Percentiles rank a stretch among this genome's conserved stretches.
Evolutionary conservation across 2,888 invertebrate genomes (phyloP).

Genomic region (Odontothrips loti): DNA sequence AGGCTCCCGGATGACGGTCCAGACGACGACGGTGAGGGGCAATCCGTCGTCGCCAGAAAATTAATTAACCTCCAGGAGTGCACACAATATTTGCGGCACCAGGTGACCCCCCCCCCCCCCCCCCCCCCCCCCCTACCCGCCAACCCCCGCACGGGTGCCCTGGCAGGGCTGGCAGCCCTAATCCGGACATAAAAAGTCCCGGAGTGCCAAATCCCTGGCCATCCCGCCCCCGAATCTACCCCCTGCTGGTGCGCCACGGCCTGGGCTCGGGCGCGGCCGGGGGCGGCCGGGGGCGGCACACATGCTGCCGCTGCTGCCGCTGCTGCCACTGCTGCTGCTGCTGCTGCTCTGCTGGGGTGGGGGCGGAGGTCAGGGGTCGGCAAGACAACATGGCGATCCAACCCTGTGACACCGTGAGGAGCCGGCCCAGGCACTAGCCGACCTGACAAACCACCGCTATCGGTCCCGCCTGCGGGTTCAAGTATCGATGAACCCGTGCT

Average conservation of each 20-base stretch:
- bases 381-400: no score
- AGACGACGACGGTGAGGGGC: not conserved
- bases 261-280: not conserved
- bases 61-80: conserved; percentile 18
- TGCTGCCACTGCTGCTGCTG: no score
- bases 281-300: not conserved
- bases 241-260: not conserved
- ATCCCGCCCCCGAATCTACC: conserved; percentile 21
- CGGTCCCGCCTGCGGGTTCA: no score
- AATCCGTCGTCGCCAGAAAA: conserved; percentile 5
- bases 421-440: no score
- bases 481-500: no score
- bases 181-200: conserved; percentile 26
- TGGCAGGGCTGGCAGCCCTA: conserved; percentile 13
- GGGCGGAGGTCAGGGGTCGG: no score
- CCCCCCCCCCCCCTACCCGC: not conserved
- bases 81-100: conserved; percentile 11
- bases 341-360: no score
- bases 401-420: no score
- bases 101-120: not conserved
- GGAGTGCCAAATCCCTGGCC: conserved; percentile 21
- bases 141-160: not conserved
- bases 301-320: not conserved
- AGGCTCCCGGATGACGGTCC: not conserved
- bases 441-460: no score